These are phyloP conservation scores for Pseudoips prasinana DNA, from an alignment of 2,888 invertebrate genomes.

Conservation along the genomic window DNA sequence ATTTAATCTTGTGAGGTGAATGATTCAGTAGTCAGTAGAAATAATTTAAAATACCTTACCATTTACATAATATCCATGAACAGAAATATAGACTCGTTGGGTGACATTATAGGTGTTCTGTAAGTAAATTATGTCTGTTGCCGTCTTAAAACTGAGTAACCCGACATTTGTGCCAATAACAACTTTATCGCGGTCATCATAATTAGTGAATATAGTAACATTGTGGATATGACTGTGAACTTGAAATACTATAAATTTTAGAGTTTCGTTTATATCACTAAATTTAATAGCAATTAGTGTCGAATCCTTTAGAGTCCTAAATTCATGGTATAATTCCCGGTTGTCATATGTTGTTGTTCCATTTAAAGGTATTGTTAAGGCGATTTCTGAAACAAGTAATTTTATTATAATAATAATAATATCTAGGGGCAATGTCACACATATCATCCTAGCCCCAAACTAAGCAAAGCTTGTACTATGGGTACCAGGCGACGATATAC, in stretches of 20 bases:
- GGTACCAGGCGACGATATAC: too few relatives aligned
- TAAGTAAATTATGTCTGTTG: constrained; percentile 58
- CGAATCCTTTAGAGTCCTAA: constrained; percentile 41
- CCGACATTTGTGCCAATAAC: constrained; percentile 85
- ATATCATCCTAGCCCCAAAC: too few relatives aligned
- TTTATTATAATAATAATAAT: too few relatives aligned
- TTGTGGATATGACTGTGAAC: constrained; percentile 83
- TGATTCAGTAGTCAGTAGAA: too few relatives aligned
- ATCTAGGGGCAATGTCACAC: too few relatives aligned
- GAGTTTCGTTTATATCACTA: constrained; percentile 57
- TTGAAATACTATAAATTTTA: constrained; percentile 84
- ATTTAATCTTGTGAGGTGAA: too few relatives aligned
- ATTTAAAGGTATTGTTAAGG: constrained; percentile 53
- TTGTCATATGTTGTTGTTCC: constrained; percentile 42
- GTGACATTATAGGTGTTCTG: constrained; percentile 58
- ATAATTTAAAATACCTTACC: constrained; percentile 58
- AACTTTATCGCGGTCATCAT: constrained; percentile 41
- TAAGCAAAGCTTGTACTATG: too few relatives aligned
- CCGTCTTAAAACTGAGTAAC: constrained; percentile 55
- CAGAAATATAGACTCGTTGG: constrained; percentile 68
- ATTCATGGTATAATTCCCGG: constrained; percentile 54
- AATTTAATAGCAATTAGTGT: constrained; percentile 62
- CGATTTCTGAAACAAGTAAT: constrained; percentile 51
- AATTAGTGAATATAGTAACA: constrained; percentile 77
- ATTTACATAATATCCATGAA: constrained; percentile 71